Conservation (phyloP, 2,888 invertebrate species). For the Drosophila tanythrix region DNA sequence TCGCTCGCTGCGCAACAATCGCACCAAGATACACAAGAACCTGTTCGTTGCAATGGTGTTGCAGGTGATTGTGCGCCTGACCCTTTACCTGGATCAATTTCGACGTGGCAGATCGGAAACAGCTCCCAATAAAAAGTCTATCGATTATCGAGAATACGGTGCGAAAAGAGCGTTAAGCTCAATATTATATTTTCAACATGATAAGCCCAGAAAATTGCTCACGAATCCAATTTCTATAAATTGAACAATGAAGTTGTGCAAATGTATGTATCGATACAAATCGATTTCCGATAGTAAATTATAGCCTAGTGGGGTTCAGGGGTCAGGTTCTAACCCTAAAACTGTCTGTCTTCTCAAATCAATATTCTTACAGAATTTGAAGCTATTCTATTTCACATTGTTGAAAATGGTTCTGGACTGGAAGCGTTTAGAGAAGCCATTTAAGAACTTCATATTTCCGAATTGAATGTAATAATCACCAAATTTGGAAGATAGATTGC, state of each 20-base stretch:
- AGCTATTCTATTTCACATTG: not conserved
- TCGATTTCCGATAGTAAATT: not conserved
- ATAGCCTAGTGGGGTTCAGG: not conserved
- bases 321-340: not conserved
- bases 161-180: conserved; percentile 75
- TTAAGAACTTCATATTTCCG: not conserved
- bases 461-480: not conserved
- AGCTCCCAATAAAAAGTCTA: conserved; percentile 82
- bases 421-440: no score
- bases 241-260: not conserved
- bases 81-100: conserved; percentile 91
- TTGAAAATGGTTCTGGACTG: not conserved
- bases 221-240: not conserved
- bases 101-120: conserved; percentile 82
- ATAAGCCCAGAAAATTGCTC: not conserved
- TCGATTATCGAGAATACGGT: conserved; percentile 89
- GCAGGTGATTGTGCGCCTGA: conserved; percentile 90
- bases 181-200: not conserved
- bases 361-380: not conserved
- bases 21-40: conserved; percentile 94
- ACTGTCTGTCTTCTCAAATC: not conserved
- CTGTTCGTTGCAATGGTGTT: conserved; percentile 92
- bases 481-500: not conserved
- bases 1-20: conserved; percentile 91
- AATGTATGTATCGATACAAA: not conserved